Base-by-base conservation (phyloP, 2,797 vertebrate genomes). In the Lagothrix lagotricha region DNA sequence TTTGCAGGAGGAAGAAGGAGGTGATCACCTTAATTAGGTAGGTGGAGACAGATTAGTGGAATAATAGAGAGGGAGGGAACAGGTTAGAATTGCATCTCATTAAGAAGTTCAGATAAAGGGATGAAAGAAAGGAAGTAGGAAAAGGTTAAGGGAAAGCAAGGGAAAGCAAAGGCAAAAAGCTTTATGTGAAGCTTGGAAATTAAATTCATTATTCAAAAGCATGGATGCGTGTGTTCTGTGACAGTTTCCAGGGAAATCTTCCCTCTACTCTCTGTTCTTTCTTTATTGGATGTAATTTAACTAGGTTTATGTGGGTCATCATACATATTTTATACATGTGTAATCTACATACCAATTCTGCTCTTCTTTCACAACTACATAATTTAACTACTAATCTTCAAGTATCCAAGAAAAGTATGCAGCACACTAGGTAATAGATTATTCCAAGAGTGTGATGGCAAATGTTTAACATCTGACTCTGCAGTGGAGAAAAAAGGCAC, bases 201-300 rank as follows among this genome's bases (percentile, higher is more conserved):
- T 97, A 97, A 97, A 97, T 97, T 95, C 97, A 97, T 97, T 97
- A 97, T 90, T 97, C 96, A 97, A 91, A 97, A 93, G 30, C 39
- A 19, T 67, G 72, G 84, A 86, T 96, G 61, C 75, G 4, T 92
- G 33, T 67, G n/a, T 86, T 94, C 75, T 85, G 41, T 95, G 94
- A 96, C 85, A 92, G 93, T 97, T 96, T 93, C 93, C 72, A 96
- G 88, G 85, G 88, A 93, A 97, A 97, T 97, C 36, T 57, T 46
- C 76, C 4, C 72, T 93, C 82, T 36, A 54, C 13, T n/a, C 72
- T n/a, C 39, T 96, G 50, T 61, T 50, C 28, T 83, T 96, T 92
- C 76, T 82, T 96, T 97, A 96, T 92, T 94, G 88, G 26, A 75
- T 96, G 46, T 70, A 96, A 97, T 96, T 97, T 97, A 95, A 46